Percentiles rank a stretch among this genome's conserved stretches.
Evolutionary conservation across 2,797 vertebrate genomes (phyloP).

Genomic region (Falco naumanni): DNA sequence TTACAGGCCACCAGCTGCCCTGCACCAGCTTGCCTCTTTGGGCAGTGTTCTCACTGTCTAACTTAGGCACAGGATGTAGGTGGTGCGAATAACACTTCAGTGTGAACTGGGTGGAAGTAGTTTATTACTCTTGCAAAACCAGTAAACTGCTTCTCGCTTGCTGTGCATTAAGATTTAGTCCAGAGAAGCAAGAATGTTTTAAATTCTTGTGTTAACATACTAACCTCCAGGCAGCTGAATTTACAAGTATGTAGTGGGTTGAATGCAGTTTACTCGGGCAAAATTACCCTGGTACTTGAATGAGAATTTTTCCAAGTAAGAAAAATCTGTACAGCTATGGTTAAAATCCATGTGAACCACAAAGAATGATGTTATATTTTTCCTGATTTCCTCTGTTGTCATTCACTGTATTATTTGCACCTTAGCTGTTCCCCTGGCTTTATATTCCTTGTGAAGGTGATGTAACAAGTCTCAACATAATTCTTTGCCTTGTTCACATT

Average conservation of each 20-base stretch:
- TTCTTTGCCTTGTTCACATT: background rate
- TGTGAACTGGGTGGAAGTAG: constrained; percentile 38
- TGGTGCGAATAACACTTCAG: constrained; percentile 57
- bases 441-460: background rate
- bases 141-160: constrained; percentile 27
- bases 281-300: background rate
- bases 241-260: background rate
- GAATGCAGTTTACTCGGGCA: background rate
- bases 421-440: background rate
- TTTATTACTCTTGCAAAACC: constrained; percentile 43
- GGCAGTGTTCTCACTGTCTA: constrained; percentile 60
- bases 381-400: background rate
- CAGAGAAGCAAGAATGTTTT: background rate
- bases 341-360: background rate
- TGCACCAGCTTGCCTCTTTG: constrained; percentile 57
- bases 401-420: background rate
- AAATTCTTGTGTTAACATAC: background rate
- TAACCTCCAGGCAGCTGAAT: background rate
- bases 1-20: constrained; percentile 50
- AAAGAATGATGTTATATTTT: background rate
- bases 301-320: background rate
- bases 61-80: constrained; percentile 62
- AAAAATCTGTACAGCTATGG: background rate
- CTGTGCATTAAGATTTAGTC: background rate
- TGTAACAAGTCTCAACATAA: background rate